Conservation (phyloP, 2,113 vertebrate genomes). For the Eolophus roseicapilla region DNA sequence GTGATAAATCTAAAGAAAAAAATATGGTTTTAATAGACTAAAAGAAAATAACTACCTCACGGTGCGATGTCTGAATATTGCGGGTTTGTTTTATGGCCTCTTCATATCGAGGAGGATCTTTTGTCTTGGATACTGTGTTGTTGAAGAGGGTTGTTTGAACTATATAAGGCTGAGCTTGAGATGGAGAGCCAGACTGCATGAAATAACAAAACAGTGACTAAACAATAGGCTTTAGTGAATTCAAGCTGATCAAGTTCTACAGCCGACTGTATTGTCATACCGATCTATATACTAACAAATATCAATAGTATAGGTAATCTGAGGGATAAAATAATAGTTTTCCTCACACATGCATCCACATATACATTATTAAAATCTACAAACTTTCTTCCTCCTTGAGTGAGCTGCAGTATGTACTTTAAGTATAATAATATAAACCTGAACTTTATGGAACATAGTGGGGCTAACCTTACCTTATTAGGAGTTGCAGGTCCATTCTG, state of each 20-base stretch:
- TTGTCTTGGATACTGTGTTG: slow-evolving; percentile 78
- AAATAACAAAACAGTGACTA: neutral
- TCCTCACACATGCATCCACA: neutral
- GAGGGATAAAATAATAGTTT: neutral
- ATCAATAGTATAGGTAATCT: neutral
- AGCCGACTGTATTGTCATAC: neutral
- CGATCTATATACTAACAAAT: neutral
- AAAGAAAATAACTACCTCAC: slow-evolving; percentile 77
- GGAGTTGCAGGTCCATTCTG: slow-evolving; percentile 80
- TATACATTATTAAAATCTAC: neutral
- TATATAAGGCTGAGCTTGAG: slow-evolving; percentile 74
- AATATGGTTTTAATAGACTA: neutral
- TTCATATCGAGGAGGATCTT: slow-evolving; percentile 94
- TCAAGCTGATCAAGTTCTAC: neutral
- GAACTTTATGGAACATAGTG: neutral
- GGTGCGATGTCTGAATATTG: slow-evolving; percentile 72
- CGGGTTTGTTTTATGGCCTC: slow-evolving; percentile 95
- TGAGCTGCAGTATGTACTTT: neutral
- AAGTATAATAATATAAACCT: neutral
- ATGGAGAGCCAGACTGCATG: slow-evolving; percentile 75
- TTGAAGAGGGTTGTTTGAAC: slow-evolving; percentile 81
- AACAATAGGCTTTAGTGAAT: neutral
- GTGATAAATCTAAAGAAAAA: neutral
- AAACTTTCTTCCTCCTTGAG: neutral
- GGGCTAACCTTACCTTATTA: slow-evolving; percentile 79